Base-by-base conservation (phyloP, 1,140 invertebrate species). In the Heterodera carotae region DNA sequence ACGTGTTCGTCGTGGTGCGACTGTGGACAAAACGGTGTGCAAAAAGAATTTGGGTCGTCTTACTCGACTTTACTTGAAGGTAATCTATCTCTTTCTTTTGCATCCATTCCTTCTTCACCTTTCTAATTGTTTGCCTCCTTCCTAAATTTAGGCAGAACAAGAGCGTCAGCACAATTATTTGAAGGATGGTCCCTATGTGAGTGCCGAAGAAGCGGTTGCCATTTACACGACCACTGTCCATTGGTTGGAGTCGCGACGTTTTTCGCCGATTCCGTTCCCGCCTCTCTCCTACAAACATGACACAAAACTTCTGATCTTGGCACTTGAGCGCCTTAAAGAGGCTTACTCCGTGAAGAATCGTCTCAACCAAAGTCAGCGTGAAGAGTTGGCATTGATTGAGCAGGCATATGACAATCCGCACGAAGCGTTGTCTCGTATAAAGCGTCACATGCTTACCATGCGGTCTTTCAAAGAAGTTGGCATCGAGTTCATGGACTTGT, bases 361-460 rank as follows among this genome's bases (percentile, higher is more conserved):
- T 43, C 88, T 99, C 64, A 99, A 99, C 90, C 97, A 99, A 89
- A 98, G 95, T 84, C 97, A 99, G 89, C 90, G 97, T 83, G 97
- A 99, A 90, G 97, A 99, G 88, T 88, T 99, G 27, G 97, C 97
- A 27, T 90, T 99, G 1, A 99, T 99, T 84, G 97, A 99, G 89
- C 97, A 99, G 88, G 97, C 97, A 0, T 99, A 99, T 87, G 97
- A 99, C 88, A 99, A 99, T 90, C 97, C 97, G 73, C 97, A 99
- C 83, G 97, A 99, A 89, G 97, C 97, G 1, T 88, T 99, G 67
- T 99, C 97, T 0, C 92, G 97, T 85, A 99, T 99, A 83, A 99
- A 99, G 88, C 93, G 97, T 92, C 97, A 99, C 90, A 90, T 99
- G 82, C 90, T 99, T 0, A 99, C 97, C 0, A 96, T 98, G 88